Conservation (phyloP, 2,113 vertebrate species). For the Lanius ludovicianus region DNA sequence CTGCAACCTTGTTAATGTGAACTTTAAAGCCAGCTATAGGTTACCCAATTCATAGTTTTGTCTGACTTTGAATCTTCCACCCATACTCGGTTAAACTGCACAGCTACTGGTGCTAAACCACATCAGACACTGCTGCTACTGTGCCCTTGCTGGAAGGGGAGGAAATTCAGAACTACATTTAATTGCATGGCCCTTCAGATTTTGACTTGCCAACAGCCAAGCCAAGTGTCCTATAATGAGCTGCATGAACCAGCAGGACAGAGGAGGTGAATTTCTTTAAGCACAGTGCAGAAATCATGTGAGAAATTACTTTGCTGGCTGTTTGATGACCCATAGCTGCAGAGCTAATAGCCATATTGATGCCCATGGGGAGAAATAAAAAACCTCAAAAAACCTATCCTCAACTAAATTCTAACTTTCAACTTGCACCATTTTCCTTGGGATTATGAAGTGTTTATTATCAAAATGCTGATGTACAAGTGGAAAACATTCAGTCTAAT, state of each 20-base stretch:
- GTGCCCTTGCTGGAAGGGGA: neutral
- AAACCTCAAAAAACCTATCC: neutral
- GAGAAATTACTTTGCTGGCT: neutral
- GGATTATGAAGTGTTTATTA: conserved; percentile 24
- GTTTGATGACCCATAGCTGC: neutral
- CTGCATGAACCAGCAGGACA: neutral
- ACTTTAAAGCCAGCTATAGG: neutral
- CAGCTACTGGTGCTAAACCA: neutral
- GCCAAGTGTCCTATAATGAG: neutral
- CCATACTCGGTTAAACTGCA: neutral
- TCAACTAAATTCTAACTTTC: neutral
- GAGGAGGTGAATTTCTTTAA: neutral
- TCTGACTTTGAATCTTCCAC: neutral
- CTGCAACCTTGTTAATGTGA: neutral
- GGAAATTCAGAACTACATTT: neutral
- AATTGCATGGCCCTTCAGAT: neutral
- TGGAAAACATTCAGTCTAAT: conserved; percentile 51
- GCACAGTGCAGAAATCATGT: neutral
- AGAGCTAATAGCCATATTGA: neutral
- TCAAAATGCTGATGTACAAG: conserved; percentile 49
- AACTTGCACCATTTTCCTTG: neutral
- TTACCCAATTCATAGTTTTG: neutral
- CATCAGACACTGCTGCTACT: neutral
- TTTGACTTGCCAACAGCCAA: conserved; percentile 4
- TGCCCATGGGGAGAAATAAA: neutral